Evolutionary conservation across 1,140 invertebrate genomes (phyloP), one percentile per base, ranked within the genome.

Genomic region (Antheraea mylitta): DNA sequence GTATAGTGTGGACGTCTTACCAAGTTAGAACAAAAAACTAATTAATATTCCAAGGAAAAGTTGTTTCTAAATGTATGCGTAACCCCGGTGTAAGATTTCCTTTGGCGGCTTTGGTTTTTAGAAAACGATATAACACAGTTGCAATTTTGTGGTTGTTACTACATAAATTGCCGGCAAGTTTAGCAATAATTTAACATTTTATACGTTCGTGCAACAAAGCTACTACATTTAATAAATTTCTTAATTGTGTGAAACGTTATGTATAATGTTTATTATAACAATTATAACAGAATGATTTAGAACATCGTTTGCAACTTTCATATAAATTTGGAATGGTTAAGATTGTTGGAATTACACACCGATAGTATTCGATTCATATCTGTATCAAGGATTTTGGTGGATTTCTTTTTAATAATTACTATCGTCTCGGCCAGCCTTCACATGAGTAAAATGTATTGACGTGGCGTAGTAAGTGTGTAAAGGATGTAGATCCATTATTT

Each of bases 291-390:
- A 53, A 16, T 53, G 0, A 53, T 53, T 16, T 53, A 53, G 45
- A 53, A 13, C 45, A 53, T 53, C 45, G 7, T 53, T 53, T 53
- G 45, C 45, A 53, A 53, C 45, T 22, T 61, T 61, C 10, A 61
- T 61, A 5, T 18, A 36, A 61, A 61, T 30, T 61, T 13, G 13
- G 16, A 61, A 22, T n/a, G 18, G 6, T 53, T 16, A 16, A 53
- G 45, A 53, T 6, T 13, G 6, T 6, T 16, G 45, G 16, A 16
- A 53, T 65, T 58, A 59, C 38, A 71, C 66, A 65, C 71, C 63
- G 78, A 82, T 83, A 69, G 68, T 77, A 78, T 11, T 13, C 13
- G 45, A 7, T 53, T n/a, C n/a, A n/a, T 30, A 13, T 53, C 7
- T 13, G 16, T 53, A 16, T 53, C 45, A 82, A 86, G 73, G 67